These are phyloP conservation scores for Scaptomyza tumidula DNA, from an alignment of 2,888 invertebrate species.

Conservation along the genomic window DNA sequence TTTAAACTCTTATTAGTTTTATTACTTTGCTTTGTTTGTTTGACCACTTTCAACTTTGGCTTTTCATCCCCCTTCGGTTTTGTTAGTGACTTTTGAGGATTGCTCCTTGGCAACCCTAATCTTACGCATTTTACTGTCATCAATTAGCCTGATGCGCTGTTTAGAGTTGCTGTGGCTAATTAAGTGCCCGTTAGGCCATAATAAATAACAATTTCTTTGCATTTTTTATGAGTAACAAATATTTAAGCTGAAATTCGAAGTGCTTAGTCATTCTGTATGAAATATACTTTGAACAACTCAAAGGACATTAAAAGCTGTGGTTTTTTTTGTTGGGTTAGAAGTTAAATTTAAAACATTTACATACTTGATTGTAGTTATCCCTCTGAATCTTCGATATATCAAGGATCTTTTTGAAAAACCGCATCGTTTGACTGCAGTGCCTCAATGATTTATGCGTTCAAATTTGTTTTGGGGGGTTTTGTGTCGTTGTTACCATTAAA, in stretches of 20 bases:
- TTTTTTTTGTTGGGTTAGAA: no score
- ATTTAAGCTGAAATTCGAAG: constrained; percentile 5
- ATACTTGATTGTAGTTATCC: neutral
- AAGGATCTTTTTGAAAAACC: constrained; percentile 15
- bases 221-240: constrained; percentile 25
- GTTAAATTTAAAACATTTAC: neutral
- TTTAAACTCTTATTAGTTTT: constrained; percentile 9
- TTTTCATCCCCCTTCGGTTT: neutral
- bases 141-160: constrained; percentile 28
- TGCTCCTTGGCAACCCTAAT: constrained; percentile 41
- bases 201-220: constrained; percentile 58
- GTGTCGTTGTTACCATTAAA: constrained; percentile 83
- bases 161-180: constrained; percentile 58
- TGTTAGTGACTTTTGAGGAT: constrained; percentile 15
- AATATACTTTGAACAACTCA: constrained; percentile 4
- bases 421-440: constrained; percentile 54
- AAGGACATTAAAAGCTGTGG: neutral
- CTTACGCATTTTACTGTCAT: constrained; percentile 33
- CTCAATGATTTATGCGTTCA: constrained; percentile 61
- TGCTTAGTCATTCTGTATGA: constrained; percentile 10
- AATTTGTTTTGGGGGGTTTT: constrained; percentile 34
- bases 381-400: neutral
- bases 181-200: constrained; percentile 54
- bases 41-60: neutral
- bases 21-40: constrained; percentile 16